Conservation (phyloP, 2,113 vertebrate species). For the Elephantulus edwardii region DNA sequence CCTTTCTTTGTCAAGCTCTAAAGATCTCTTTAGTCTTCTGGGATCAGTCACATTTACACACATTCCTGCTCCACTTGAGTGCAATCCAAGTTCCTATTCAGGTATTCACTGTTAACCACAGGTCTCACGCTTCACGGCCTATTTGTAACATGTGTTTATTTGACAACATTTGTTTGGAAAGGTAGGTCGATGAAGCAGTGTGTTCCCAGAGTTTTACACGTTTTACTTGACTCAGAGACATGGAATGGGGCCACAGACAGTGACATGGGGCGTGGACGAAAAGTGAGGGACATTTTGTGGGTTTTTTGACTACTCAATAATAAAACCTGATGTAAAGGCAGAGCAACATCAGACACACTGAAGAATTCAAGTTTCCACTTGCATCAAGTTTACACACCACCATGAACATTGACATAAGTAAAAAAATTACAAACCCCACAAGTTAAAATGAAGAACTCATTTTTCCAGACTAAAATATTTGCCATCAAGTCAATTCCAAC, state of each 20-base stretch:
- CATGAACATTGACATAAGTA: background rate
- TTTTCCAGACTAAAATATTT: background rate
- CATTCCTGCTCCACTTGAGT: constrained; percentile 45
- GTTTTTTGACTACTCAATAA: background rate
- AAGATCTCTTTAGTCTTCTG: constrained; percentile 22
- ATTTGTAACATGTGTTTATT: constrained; percentile 70
- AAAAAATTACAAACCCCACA: background rate
- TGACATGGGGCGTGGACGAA: background rate
- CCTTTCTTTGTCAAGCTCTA: constrained; percentile 41
- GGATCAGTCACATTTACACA: constrained; percentile 44
- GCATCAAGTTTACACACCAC: background rate
- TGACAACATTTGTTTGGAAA: constrained; percentile 72
- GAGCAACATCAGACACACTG: background rate
- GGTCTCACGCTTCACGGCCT: constrained; percentile 45
- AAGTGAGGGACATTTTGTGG: background rate
- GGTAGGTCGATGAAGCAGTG: background rate
- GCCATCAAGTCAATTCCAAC: background rate
- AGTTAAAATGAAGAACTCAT: background rate
- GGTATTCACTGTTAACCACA: constrained; percentile 39
- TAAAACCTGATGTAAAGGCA: background rate
- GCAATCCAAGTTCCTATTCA: constrained; percentile 49
- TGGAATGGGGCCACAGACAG: background rate
- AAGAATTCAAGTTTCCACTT: constrained; percentile 26
- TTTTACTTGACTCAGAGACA: constrained; percentile 37
- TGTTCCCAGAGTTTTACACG: constrained; percentile 1